Percentiles rank a stretch among this genome's conserved stretches.
Evolutionary conservation across 2,113 vertebrate genomes (phyloP).

Genomic region (Pangasianodon gigas): DNA sequence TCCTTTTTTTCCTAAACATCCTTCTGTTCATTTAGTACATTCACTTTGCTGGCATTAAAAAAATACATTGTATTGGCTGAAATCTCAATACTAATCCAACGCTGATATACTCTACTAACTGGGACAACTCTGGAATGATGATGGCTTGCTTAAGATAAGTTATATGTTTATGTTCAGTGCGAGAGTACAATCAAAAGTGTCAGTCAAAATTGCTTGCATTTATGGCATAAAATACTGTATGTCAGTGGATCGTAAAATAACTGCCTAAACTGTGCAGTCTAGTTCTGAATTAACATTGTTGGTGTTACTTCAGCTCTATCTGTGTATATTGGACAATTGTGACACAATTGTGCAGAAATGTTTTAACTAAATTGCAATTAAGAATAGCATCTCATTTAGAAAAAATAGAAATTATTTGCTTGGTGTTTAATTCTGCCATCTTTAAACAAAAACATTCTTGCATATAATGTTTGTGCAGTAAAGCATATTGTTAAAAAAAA

Average conservation of each 20-base stretch:
- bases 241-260: neutral
- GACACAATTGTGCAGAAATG: neutral
- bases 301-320: neutral
- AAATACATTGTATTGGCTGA: neutral
- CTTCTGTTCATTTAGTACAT: neutral
- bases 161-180: neutral
- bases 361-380: neutral
- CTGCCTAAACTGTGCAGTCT: neutral
- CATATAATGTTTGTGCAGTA: neutral
- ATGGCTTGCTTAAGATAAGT: neutral
- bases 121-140: neutral
- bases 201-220: neutral
- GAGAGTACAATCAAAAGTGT: too few species aligned
- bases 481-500: neutral
- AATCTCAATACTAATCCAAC: neutral
- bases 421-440: neutral
- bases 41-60: neutral
- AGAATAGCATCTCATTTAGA: neutral
- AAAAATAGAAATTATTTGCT: neutral
- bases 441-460: neutral
- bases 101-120: neutral
- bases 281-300: neutral
- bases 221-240: neutral
- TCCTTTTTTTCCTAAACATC: neutral
- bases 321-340: neutral